phyloP scores from a whole-genome alignment of 2,888 invertebrate species.

The Peribatodes rhomboidaria region DNA sequence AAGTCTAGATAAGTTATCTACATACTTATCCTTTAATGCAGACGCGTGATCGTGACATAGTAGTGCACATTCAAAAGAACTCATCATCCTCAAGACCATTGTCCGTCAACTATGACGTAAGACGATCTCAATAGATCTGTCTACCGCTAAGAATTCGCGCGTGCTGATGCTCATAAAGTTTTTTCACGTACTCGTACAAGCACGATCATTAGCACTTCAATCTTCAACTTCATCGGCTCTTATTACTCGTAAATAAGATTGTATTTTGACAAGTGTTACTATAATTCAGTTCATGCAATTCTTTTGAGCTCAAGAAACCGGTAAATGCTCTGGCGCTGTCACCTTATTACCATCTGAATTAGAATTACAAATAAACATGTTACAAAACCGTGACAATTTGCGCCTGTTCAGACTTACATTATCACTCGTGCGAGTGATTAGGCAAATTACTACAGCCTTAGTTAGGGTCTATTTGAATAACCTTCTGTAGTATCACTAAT shows the following conservation, averaged over 20 bases:
- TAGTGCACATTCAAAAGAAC: conserved; percentile 1
- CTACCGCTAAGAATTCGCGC: conserved; percentile 30
- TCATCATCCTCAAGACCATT: too few relatives aligned
- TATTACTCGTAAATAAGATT: conserved; percentile 12
- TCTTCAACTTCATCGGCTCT: neutral
- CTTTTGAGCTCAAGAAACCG: conserved; percentile 14
- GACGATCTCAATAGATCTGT: conserved; percentile 26
- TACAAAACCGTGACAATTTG: conserved; percentile 37
- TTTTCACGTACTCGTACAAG: conserved; percentile 32
- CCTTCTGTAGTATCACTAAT: conserved; percentile 4
- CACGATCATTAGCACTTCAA: conserved; percentile 19
- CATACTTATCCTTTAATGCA: too few relatives aligned
- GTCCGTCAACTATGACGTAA: conserved; percentile 29
- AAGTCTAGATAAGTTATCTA: too few relatives aligned
- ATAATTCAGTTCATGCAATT: too few relatives aligned
- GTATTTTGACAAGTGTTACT: neutral
- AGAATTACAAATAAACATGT: conserved; percentile 50
- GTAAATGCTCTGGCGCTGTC: conserved; percentile 26
- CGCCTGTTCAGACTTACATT: conserved; percentile 32
- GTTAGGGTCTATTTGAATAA: conserved; percentile 25
- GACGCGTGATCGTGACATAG: conserved; percentile 1
- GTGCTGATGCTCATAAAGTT: conserved; percentile 30
- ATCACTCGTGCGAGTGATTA: conserved; percentile 38
- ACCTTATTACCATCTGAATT: conserved; percentile 43
- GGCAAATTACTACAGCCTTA: conserved; percentile 36